These are phyloP conservation scores for Eremophila alpestris DNA, from an alignment of 2,797 vertebrate genomes.

Conservation along the genomic window DNA sequence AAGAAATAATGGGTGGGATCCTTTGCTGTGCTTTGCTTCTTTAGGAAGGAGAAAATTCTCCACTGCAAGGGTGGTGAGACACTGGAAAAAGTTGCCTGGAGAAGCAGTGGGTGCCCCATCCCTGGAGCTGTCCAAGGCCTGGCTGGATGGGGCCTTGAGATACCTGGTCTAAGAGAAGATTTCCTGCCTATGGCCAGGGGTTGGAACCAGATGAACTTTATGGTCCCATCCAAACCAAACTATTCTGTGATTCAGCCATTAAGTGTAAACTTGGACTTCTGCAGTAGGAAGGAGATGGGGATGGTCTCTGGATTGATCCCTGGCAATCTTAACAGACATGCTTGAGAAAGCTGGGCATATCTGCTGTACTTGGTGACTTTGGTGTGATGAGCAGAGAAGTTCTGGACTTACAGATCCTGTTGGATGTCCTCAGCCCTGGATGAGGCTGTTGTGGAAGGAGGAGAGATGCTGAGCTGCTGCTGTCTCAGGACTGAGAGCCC, in stretches of 20 bases:
- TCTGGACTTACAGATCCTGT: accelerated
- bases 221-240: not conserved
- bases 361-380: not conserved
- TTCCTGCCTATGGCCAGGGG: not conserved
- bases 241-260: not conserved
- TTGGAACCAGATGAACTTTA: not conserved
- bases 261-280: not conserved
- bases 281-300: not conserved
- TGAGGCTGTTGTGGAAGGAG: not conserved
- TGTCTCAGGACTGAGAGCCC: not conserved
- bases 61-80: not conserved
- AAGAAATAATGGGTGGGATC: not conserved
- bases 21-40: not conserved
- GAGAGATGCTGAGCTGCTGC: not conserved
- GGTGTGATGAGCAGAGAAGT: not conserved
- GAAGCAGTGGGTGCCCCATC: not conserved
- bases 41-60: not conserved
- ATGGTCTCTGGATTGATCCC: not conserved
- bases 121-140: not conserved
- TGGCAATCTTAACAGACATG: not conserved
- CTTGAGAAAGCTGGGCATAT: not conserved
- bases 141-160: not conserved
- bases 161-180: not conserved
- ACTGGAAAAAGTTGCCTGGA: not conserved
- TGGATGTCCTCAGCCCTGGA: not conserved